Evolutionary conservation across 2,113 vertebrate genomes (phyloP).

Genomic region (Aepyceros melampus): DNA sequence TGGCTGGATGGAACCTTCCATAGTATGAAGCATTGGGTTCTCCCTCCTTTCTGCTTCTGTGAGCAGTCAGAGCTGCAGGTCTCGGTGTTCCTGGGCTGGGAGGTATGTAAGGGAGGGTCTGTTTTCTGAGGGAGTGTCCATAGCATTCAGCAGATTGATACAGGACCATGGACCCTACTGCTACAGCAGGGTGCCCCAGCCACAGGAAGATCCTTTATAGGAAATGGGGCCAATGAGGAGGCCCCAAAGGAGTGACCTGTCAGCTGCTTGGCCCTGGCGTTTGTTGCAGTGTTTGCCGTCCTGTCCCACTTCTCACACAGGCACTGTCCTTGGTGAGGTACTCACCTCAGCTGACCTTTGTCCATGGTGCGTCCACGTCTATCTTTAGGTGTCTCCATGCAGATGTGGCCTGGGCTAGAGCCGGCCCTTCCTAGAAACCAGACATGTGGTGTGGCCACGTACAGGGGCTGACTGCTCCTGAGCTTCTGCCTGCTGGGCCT

Average conservation of each 20-base stretch:
- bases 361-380: not conserved
- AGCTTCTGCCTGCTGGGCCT: not conserved
- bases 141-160: not conserved
- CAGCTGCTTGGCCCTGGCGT: not conserved
- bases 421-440: constrained; percentile 23
- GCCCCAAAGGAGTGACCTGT: not conserved
- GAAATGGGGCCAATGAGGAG: not conserved
- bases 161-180: not conserved
- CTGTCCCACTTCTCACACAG: not conserved
- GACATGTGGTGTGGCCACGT: not conserved
- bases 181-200: not conserved
- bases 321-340: not conserved
- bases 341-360: not conserved
- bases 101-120: not conserved
- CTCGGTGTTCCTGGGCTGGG: not conserved
- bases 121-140: not conserved
- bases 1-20: not conserved
- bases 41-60: not conserved
- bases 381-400: constrained; percentile 37
- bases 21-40: not conserved
- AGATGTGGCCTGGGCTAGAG: not conserved
- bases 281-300: not conserved
- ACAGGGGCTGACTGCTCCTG: not conserved
- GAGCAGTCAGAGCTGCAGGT: not conserved
- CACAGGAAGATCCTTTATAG: not conserved